A percentile compares a stretch with the other conserved stretches of the same genome.
Evolutionary conservation across 2,888 invertebrate genomes (phyloP).

Genomic region (Lycophotia porphyrea): DNA sequence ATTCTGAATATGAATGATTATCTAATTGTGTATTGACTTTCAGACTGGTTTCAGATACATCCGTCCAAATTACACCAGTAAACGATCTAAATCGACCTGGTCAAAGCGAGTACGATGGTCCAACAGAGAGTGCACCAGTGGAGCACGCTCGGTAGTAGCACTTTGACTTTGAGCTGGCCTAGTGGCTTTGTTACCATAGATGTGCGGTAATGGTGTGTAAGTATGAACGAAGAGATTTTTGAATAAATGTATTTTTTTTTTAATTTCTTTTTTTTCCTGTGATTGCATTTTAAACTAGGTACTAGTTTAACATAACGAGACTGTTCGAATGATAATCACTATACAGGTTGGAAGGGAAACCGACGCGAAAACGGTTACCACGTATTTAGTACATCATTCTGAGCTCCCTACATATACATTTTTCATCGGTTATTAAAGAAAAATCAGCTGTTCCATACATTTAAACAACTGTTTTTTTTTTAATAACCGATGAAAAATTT

Average conservation of each 20-base stretch:
- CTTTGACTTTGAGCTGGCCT: not conserved
- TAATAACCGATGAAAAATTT: no score
- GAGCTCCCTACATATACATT: no score
- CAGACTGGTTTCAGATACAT: slow-evolving; percentile 37
- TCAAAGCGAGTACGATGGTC: not conserved
- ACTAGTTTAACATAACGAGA: no score
- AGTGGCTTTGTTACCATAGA: not conserved
- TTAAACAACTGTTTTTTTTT: no score
- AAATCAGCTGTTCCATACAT: no score
- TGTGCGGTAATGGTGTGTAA: not conserved
- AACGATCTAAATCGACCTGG: slow-evolving; percentile 7
- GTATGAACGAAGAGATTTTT: not conserved
- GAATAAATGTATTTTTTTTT: not conserved
- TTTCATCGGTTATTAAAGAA: no score
- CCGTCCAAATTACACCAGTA: slow-evolving; percentile 3
- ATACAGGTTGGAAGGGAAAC: no score
- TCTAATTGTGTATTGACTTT: slow-evolving; percentile 19
- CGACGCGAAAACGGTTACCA: no score
- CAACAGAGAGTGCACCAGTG: not conserved
- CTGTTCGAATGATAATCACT: not conserved
- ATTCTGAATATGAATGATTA: not conserved
- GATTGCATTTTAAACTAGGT: not conserved
- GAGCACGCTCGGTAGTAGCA: not conserved
- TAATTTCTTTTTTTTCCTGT: not conserved
- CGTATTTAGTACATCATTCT: no score